Evolutionary conservation across 2,888 invertebrate genomes (phyloP).

Genomic region (Nasonovia ribisnigri): DNA sequence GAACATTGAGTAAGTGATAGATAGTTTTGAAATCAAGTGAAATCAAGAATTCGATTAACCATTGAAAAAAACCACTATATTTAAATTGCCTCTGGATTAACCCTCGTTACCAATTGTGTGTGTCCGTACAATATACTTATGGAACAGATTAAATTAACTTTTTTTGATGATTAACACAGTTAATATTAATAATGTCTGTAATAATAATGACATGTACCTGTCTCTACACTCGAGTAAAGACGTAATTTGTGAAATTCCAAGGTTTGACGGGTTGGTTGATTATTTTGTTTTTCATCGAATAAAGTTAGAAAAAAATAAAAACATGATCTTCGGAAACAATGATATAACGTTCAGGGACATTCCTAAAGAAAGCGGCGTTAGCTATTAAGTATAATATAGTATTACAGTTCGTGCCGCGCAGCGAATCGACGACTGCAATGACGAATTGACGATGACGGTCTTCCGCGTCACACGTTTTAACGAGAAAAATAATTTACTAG

Average conservation of each 20-base stretch:
- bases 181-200: neutral
- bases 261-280: neutral
- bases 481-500: neutral
- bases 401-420: conserved; percentile 13
- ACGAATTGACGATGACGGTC: conserved; percentile 10
- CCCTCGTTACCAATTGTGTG: no score
- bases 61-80: neutral
- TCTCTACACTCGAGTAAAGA: neutral
- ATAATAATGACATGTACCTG: neutral
- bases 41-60: no score
- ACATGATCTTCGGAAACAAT: neutral
- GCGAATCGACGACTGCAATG: neutral
- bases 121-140: neutral
- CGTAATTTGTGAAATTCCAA: conserved; percentile 5
- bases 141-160: neutral
- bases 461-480: conserved; percentile 45
- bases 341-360: conserved; percentile 33
- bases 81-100: no score
- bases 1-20: neutral
- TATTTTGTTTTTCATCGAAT: conserved; percentile 6
- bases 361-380: conserved; percentile 24
- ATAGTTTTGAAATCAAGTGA: neutral
- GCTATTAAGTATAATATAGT: neutral
- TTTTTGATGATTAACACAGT: neutral
- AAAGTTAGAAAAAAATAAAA: neutral